Base-by-base conservation (phyloP, 2,797 vertebrate genomes). In the Tangara arthus region DNA sequence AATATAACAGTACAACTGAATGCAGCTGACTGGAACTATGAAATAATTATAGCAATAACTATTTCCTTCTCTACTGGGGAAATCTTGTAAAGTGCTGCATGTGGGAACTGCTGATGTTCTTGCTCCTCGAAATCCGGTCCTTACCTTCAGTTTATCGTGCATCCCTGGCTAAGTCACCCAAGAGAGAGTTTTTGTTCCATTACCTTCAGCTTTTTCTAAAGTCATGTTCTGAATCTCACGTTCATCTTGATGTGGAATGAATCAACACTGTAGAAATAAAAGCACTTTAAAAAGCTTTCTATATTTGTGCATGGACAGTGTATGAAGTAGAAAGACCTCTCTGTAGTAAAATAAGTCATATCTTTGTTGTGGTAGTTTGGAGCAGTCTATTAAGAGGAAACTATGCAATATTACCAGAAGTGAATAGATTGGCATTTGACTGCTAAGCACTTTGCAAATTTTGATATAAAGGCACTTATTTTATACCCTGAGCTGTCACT, bases 41-140 rank as follows among this genome's bases (percentile, higher is more conserved):
- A 96, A 97, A 96, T 96, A 95, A 95, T 97, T 96, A 95, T 94
- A 92, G 91, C 90, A 93, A 91, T 95, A 94, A 92, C 92, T 94
- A 61, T 95, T 95, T 93, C 80, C 87, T 91, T 94, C 82, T 95
- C 91, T 97, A 35, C 82, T 94, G 95, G 88, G 93, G 95, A 81
- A 94, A 82, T 87, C 80, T 89, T 76, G 37, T 89, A 49, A 85
- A 89, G 81, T 87, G 93, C 95, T 93, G 86, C 69, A 87, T 82
- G 82, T 79, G 83, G 94, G 81, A 90, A 49, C 82, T 90, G 85
- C 77, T 82, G 87, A 76, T 82, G 64, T 87, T 94, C 85, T 66
- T 90, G 52, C 63, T 76, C 44, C 93, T 95, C 52, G 1, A 66
- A 94, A 94, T 82, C 70, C 0, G 0, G 73, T 39, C 80, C 66